These are phyloP conservation scores for Phaethornis superciliosus DNA, from an alignment of 2,113 vertebrate genomes.

Conservation along the genomic window DNA sequence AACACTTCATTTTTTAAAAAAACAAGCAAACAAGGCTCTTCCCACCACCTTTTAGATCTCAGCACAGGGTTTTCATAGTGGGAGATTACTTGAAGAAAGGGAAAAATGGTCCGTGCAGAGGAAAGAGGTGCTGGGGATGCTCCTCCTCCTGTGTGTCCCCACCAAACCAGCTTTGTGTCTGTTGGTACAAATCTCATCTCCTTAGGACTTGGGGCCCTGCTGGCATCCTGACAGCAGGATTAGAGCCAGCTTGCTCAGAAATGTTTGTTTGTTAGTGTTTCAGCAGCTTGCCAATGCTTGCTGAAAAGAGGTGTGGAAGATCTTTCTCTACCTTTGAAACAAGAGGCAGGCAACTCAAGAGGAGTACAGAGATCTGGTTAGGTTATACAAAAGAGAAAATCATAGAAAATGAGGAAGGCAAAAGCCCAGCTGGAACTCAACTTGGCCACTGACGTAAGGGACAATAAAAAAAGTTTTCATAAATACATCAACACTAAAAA, in stretches of 20 bases:
- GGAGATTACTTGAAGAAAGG: background rate
- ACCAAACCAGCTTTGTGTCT: background rate
- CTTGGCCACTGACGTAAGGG: too few relatives aligned
- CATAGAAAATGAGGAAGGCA: too few relatives aligned
- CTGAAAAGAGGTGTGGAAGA: background rate
- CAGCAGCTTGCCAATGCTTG: background rate
- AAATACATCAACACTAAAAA: too few relatives aligned
- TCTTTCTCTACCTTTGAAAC: too few relatives aligned
- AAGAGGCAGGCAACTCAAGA: too few relatives aligned
- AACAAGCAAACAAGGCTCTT: background rate
- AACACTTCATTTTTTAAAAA: background rate
- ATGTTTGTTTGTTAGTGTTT: background rate
- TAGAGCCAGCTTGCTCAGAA: background rate
- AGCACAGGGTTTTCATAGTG: background rate
- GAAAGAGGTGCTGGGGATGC: background rate
- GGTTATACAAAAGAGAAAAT: too few relatives aligned
- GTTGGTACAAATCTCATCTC: background rate
- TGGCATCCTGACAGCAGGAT: background rate
- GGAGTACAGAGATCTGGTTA: too few relatives aligned
- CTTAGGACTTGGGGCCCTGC: background rate
- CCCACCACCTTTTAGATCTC: background rate
- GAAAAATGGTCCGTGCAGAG: background rate
- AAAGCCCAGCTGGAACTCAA: too few relatives aligned
- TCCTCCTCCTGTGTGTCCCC: rapidly evolving
- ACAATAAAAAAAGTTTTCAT: too few relatives aligned